Evolutionary conservation across 2,797 vertebrate genomes (phyloP).

Genomic region (Apogon talboti): DNA sequence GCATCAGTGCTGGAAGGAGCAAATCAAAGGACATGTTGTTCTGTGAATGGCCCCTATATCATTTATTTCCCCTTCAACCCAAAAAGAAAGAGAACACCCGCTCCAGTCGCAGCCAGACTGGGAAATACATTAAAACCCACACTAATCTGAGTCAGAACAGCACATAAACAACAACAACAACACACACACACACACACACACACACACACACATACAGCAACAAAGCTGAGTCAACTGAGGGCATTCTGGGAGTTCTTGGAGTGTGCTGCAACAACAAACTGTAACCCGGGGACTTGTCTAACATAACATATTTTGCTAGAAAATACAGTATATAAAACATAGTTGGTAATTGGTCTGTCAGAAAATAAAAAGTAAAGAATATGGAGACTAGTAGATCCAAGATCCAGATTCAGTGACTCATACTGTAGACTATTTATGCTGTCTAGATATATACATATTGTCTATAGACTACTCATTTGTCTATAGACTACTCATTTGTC

Average conservation of each 20-base stretch:
- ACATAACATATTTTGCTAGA: background rate
- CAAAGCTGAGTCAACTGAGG: conserved; percentile 45
- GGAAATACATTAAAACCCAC: conserved; percentile 46
- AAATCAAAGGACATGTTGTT: conserved; percentile 79
- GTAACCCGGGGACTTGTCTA: conserved; percentile 5
- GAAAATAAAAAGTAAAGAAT: no score
- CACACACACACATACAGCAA: conserved; percentile 25
- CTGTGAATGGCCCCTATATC: conserved; percentile 33
- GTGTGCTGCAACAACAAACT: conserved; percentile 13
- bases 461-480: no score
- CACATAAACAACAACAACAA: conserved; percentile 37
- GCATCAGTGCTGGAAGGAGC: conserved; percentile 65
- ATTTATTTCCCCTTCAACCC: conserved; percentile 32
- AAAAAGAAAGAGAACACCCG: conserved; percentile 23
- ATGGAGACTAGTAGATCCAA: no score
- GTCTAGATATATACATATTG: no score
- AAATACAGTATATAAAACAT: no score
- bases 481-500: no score
- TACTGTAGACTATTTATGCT: no score
- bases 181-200: conserved; percentile 18
- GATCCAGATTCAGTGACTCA: no score
- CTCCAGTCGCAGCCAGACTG: conserved; percentile 47
- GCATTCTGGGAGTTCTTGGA: conserved; percentile 18
- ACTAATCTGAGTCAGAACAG: conserved; percentile 35
- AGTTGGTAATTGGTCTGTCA: no score